Percentiles rank a stretch among this genome's conserved stretches.
Conservation (phyloP, 2,797 vertebrate genomes). For the Manis javanica region DNA sequence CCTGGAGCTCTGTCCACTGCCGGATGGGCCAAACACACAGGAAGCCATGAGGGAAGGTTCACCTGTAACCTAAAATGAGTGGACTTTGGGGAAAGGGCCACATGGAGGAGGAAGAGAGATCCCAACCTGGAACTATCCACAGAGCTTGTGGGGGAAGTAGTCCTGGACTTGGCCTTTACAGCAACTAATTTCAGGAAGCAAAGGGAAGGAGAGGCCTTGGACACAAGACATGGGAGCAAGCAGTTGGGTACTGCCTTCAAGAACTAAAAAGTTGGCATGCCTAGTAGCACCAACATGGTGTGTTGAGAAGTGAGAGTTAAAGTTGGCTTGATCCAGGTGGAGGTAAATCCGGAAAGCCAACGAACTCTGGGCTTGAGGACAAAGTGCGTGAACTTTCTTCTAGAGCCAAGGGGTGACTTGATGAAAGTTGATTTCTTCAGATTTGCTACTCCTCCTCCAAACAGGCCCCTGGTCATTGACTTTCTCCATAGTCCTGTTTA, state of each 20-base stretch:
- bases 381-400: background rate
- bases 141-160: background rate
- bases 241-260: background rate
- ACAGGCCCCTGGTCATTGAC: background rate
- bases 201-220: background rate
- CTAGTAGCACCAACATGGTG: background rate
- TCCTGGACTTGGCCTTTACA: background rate
- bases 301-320: background rate
- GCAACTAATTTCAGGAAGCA: background rate
- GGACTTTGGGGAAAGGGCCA: background rate
- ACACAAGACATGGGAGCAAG: background rate
- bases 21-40: background rate
- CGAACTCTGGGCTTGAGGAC: background rate
- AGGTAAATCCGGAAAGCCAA: background rate
- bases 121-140: rapidly evolving
- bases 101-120: background rate
- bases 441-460: background rate
- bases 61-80: background rate
- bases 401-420: background rate
- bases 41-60: background rate
- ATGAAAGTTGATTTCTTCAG: background rate
- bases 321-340: background rate
- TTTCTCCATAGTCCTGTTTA: background rate
- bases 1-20: background rate
- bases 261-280: background rate